These are phyloP conservation scores for Tribolium castaneum DNA, from an alignment of 1,140 invertebrate species.

Conservation along the genomic window DNA sequence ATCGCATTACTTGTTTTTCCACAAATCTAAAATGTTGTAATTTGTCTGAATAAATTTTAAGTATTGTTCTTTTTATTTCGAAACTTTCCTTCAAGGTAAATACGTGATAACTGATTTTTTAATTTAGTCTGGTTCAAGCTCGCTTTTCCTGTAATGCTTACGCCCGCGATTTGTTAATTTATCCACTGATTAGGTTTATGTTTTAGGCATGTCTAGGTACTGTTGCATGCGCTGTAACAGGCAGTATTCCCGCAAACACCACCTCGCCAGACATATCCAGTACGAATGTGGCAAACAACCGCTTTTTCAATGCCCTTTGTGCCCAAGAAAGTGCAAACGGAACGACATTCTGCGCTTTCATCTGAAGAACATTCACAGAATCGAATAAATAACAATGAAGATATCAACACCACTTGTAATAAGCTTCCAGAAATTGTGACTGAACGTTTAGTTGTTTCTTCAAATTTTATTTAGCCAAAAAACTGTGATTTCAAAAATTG, in stretches of 20 bases:
- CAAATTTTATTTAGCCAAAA: not conserved
- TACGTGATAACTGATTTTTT: not conserved
- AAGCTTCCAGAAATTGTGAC: conserved; percentile 16
- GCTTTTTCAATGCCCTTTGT: conserved; percentile 66
- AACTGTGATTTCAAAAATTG: not conserved
- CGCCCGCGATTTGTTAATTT: not conserved
- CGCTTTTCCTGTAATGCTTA: not conserved
- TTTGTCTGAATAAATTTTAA: not conserved
- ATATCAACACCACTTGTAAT: not conserved
- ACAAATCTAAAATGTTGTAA: too few species aligned
- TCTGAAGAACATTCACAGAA: conserved; percentile 37
- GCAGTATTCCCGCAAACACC: conserved; percentile 61
- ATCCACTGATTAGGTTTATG: not conserved
- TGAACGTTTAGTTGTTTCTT: not conserved
- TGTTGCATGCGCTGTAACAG: conserved; percentile 29
- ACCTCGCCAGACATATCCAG: conserved; percentile 74
- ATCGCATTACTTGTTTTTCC: too few species aligned
- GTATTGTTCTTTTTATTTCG: too few species aligned
- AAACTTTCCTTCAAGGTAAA: too few species aligned
- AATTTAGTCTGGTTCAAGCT: not conserved
- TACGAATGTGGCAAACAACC: conserved; percentile 72
- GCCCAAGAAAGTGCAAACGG: conserved; percentile 64
- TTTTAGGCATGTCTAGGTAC: conserved; percentile 23
- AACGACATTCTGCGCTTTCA: conserved; percentile 51
- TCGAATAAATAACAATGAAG: not conserved